phyloP scores from a whole-genome alignment of 2,888 invertebrate species.

The Tachina lurida region DNA sequence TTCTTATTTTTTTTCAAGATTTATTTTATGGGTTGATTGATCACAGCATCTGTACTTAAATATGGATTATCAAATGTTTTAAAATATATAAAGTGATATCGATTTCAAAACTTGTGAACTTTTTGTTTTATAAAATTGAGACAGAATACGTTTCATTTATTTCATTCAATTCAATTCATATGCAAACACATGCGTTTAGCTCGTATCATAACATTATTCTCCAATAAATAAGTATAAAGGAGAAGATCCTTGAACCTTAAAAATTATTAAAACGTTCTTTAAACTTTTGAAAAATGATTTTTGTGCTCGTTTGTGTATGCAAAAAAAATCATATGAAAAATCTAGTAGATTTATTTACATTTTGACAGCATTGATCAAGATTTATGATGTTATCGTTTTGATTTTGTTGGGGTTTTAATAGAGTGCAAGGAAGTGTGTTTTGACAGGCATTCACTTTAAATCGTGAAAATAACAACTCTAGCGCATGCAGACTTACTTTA shows the following conservation, averaged over 20 bases:
- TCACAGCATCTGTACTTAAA: too few species aligned
- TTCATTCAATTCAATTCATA: too few species aligned
- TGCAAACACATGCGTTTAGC: too few species aligned
- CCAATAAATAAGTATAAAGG: neutral
- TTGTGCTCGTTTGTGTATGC: neutral
- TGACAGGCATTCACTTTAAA: neutral
- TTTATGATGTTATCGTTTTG: slow-evolving; percentile 56
- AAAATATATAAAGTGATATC: too few species aligned
- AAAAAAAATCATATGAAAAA: slow-evolving; percentile 1
- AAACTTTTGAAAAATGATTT: neutral
- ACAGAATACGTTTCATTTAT: too few species aligned
- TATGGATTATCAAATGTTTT: too few species aligned
- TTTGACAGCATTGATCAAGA: slow-evolving; percentile 58
- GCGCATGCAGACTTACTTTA: neutral
- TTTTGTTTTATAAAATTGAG: too few species aligned
- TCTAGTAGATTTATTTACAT: slow-evolving; percentile 51
- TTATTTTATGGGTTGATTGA: too few species aligned
- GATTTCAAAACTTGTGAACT: too few species aligned
- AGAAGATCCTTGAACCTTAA: neutral
- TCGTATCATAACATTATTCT: neutral
- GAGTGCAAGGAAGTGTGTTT: slow-evolving; percentile 22
- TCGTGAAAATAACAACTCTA: slow-evolving; percentile 28
- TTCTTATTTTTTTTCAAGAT: too few species aligned
- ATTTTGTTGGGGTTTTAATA: slow-evolving; percentile 39
- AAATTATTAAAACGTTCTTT: slow-evolving; percentile 1